phyloP scores from a whole-genome alignment of 2,888 invertebrate species.

The Leptinotarsa tumamoca region DNA sequence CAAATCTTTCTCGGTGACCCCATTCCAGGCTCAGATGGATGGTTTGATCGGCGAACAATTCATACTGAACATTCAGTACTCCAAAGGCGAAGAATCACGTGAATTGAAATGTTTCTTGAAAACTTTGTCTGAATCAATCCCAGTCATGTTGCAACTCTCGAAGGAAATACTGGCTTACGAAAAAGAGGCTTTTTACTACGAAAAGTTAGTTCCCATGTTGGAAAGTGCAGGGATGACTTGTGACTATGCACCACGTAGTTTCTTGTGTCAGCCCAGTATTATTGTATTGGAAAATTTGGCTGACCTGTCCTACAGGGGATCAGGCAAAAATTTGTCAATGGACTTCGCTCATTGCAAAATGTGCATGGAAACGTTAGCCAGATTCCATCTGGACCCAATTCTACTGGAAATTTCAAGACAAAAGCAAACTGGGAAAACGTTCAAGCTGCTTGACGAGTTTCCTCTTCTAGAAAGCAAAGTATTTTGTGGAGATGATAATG shows the following conservation, averaged over 20 bases:
- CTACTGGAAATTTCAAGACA: slow-evolving; percentile 66
- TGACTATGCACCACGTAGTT: slow-evolving; percentile 54
- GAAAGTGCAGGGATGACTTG: slow-evolving; percentile 47
- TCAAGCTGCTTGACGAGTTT: slow-evolving; percentile 49
- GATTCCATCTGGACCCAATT: slow-evolving; percentile 69
- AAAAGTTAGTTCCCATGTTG: slow-evolving; percentile 49
- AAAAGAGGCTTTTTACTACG: slow-evolving; percentile 58
- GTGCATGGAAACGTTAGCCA: slow-evolving; percentile 67
- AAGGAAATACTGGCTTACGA: slow-evolving; percentile 52
- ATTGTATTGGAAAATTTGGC: slow-evolving; percentile 58
- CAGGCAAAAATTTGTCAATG: slow-evolving; percentile 60
- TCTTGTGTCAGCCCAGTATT: slow-evolving; percentile 52
- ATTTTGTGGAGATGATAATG: slow-evolving; percentile 42
- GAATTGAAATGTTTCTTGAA: slow-evolving; percentile 52
- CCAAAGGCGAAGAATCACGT: slow-evolving; percentile 20
- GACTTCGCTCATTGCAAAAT: slow-evolving; percentile 67
- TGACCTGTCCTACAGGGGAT: slow-evolving; percentile 44
- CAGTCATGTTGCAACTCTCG: slow-evolving; percentile 48
- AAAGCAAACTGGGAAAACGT: slow-evolving; percentile 42
- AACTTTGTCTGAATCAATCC: slow-evolving; percentile 48
- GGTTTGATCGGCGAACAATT: slow-evolving; percentile 53
- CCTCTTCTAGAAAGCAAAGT: slow-evolving; percentile 52
- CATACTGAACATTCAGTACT: slow-evolving; percentile 44
- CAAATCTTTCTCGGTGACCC: slow-evolving; percentile 39
- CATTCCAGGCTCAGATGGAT: slow-evolving; percentile 45